Base-by-base conservation (phyloP, 1,140 invertebrate species). In the Bombus terrestris region DNA sequence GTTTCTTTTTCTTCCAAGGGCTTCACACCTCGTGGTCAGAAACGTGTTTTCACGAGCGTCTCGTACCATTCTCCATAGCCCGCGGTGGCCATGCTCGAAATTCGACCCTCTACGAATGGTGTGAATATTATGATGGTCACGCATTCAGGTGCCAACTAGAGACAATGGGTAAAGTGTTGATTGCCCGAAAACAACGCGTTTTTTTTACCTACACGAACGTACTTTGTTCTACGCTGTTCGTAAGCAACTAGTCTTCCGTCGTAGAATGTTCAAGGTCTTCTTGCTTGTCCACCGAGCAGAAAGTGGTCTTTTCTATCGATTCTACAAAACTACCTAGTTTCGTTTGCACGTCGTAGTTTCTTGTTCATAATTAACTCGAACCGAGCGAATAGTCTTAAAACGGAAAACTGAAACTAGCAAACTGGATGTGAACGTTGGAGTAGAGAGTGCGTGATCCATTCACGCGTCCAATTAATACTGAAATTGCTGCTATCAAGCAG, bases 81-180 rank as follows among this genome's bases (percentile, higher is more conserved):
- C 85, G 88, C 83, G 88, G 87, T 93, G 90, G 91, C 90, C 86
- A 92, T 91, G 88, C 85, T 92, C 88, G 94, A 92, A 95, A 95
- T 89, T 88, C 88, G 93, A 95, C 90, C 92, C 76, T 88, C 79
- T 81, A 87, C 86, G 91, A 92, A 93, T 88, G 90, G 93, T 93
- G 92, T 94, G 94, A 94, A 95, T 94, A 95, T 94, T 95, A 93
- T 93, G 93, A 91, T 94, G 93, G 91, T 88, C 92, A 86, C 83
- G 90, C 86, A 93, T 94, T 93, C 88, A 94, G 87, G 74, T 93
- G 93, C 87, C 92, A 95, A 77, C 35, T 57, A 59, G 15, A 85
- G 72, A 95, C 94, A 95, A 95, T 92, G 89, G 81, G 76, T 86
- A 71, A 94, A 94, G 93, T 95, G 94, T 94, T 95, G 94, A 95